These are phyloP conservation scores for Drosophila rellima DNA, from an alignment of 2,888 invertebrate genomes.

Conservation along the genomic window DNA sequence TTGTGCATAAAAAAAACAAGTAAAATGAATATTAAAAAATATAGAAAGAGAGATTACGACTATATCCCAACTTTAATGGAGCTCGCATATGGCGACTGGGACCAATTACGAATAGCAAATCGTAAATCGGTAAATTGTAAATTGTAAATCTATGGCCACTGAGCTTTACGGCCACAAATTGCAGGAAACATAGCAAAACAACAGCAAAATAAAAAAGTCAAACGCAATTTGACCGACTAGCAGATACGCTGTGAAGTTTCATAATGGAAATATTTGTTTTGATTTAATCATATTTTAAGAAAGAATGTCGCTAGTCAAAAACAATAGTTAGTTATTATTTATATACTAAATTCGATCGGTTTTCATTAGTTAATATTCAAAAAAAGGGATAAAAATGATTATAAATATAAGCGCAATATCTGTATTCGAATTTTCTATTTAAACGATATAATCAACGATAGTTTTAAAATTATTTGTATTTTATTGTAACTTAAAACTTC, in stretches of 20 bases:
- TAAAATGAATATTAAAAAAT: neutral
- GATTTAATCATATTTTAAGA: no score
- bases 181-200: conserved; percentile 53
- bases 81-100: conserved; percentile 43
- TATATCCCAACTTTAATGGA: conserved; percentile 42
- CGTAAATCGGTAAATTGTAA: conserved; percentile 65
- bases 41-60: conserved; percentile 14
- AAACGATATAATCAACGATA: no score
- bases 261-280: no score
- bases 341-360: no score
- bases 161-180: conserved; percentile 60
- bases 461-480: no score
- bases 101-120: conserved; percentile 65
- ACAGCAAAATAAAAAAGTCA: conserved; percentile 7
- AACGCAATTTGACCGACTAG: neutral
- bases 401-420: no score
- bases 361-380: no score
- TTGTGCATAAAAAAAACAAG: conserved; percentile 16
- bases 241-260: conserved; percentile 9
- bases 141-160: conserved; percentile 51
- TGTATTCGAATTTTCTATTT: no score
- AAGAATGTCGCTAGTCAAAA: no score
- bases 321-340: no score
- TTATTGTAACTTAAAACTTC: neutral
- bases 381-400: no score